Conservation (phyloP, 2,113 vertebrate species). For the Saimiri boliviensis region DNA sequence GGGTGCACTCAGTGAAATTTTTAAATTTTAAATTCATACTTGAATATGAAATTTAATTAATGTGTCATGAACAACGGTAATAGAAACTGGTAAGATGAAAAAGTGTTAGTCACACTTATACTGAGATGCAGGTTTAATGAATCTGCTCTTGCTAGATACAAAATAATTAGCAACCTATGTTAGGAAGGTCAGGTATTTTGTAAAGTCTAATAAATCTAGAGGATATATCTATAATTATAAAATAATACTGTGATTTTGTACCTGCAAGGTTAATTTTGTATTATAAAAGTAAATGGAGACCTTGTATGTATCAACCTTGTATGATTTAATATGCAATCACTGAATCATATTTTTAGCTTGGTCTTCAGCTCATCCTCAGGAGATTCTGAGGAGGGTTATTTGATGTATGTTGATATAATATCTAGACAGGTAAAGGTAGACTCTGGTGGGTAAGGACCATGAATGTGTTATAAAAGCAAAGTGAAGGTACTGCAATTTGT, state of each 20-base stretch:
- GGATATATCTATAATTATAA: slow-evolving; percentile 61
- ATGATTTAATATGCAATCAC: slow-evolving; percentile 37
- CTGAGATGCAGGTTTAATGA: slow-evolving; percentile 56
- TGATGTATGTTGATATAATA: neutral
- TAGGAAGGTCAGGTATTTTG: slow-evolving; percentile 64
- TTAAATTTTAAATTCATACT: slow-evolving; percentile 35
- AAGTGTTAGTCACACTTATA: slow-evolving; percentile 1
- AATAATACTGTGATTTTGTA: slow-evolving; percentile 64
- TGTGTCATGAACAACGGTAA: neutral
- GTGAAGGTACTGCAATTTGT: slow-evolving; percentile 33
- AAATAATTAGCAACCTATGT: slow-evolving; percentile 67
- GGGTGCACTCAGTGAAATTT: slow-evolving; percentile 1
- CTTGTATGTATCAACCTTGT: slow-evolving; percentile 15
- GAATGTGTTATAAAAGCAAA: slow-evolving; percentile 23
- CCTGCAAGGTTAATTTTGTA: slow-evolving; percentile 72
- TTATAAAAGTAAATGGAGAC: slow-evolving; percentile 57
- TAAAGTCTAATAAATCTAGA: slow-evolving; percentile 48
- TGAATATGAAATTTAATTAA: slow-evolving; percentile 60
- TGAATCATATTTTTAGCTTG: slow-evolving; percentile 35
- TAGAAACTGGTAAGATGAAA: slow-evolving; percentile 37
- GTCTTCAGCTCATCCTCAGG: slow-evolving; percentile 25
- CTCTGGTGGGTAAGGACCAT: slow-evolving; percentile 2
- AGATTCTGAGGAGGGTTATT: neutral
- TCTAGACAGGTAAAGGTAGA: neutral
- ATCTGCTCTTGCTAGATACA: slow-evolving; percentile 54